Evolutionary conservation across 2,888 invertebrate species (phyloP).

Genomic region (Sinelater perroti): DNA sequence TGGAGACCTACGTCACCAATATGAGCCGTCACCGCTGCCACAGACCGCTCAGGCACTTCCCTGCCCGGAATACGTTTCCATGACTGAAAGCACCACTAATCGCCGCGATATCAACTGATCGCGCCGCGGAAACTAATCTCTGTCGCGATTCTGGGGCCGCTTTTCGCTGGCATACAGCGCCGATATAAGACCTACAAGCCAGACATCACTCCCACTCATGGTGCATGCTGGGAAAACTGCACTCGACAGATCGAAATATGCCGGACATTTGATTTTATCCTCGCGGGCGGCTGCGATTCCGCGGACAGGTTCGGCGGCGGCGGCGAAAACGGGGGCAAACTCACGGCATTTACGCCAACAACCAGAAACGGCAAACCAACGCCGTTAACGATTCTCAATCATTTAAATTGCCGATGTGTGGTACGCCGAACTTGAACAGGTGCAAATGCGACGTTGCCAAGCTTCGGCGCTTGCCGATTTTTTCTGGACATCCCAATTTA

Average conservation of each 20-base stretch:
- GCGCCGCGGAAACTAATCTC: constrained; percentile 28
- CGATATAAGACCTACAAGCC: constrained; percentile 50
- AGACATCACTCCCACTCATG: constrained; percentile 61
- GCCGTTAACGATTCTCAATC: constrained; percentile 1
- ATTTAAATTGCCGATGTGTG: constrained; percentile 7
- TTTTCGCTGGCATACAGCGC: constrained; percentile 47
- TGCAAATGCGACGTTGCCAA: constrained; percentile 22
- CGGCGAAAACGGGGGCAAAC: too few species aligned
- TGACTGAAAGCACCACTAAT: constrained; percentile 42
- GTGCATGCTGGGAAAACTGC: constrained; percentile 57
- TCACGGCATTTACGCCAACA: too few species aligned
- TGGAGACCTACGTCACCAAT: constrained; percentile 61
- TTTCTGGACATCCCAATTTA: not conserved
- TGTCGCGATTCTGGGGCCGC: constrained; percentile 30
- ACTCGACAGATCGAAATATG: constrained; percentile 48
- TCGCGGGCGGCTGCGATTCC: too few species aligned
- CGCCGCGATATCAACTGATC: constrained; percentile 24
- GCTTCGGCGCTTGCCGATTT: not conserved
- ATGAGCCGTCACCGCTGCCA: constrained; percentile 51
- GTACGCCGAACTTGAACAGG: constrained; percentile 19
- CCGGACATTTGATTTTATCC: constrained; percentile 27
- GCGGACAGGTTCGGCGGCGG: too few species aligned
- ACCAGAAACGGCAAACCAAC: too few species aligned
- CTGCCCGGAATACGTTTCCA: constrained; percentile 40
- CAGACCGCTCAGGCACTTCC: constrained; percentile 25